Evolutionary conservation across 64 coral and sea anemone species (phyloP).

Genomic region (Stichodactyla mertensii): DNA sequence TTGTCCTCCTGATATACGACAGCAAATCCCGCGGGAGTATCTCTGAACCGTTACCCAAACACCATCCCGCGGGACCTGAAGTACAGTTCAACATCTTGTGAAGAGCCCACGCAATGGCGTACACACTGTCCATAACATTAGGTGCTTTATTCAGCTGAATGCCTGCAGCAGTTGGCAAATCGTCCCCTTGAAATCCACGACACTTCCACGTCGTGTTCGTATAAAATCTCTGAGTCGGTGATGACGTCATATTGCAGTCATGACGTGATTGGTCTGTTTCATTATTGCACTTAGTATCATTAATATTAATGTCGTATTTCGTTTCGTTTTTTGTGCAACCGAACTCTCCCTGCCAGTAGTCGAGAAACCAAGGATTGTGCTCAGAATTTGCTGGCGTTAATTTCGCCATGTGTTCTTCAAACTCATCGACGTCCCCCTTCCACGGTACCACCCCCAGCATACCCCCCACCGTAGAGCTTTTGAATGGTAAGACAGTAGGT

Average conservation of each 20-base stretch:
- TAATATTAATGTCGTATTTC: neutral
- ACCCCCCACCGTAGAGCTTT: conserved; percentile 58
- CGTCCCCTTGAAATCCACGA: neutral
- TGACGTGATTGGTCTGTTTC: neutral
- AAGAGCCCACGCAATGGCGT: conserved; percentile 68
- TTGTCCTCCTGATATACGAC: conserved; percentile 50
- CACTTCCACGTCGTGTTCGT: conserved; percentile 12
- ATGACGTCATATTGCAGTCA: neutral
- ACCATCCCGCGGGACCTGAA: conserved; percentile 17
- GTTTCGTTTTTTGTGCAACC: conserved; percentile 27
- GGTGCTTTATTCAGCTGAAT: conserved; percentile 80
- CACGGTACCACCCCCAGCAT: conserved; percentile 87
- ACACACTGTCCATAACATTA: conserved; percentile 95
- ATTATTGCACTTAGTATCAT: neutral
- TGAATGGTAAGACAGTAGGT: conserved; percentile 48
- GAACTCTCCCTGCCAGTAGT: conserved; percentile 82
- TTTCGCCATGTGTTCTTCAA: conserved; percentile 63
- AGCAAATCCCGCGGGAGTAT: conserved; percentile 46
- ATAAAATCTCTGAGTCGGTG: neutral
- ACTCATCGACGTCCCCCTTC: conserved; percentile 61
- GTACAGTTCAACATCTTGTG: conserved; percentile 64
- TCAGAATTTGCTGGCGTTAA: conserved; percentile 57
- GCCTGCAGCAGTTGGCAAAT: conserved; percentile 35
- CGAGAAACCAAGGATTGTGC: conserved; percentile 86
- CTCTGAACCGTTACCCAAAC: conserved; percentile 27